Conservation (phyloP, 2,113 vertebrate genomes). For the Myiopsitta monachus region DNA sequence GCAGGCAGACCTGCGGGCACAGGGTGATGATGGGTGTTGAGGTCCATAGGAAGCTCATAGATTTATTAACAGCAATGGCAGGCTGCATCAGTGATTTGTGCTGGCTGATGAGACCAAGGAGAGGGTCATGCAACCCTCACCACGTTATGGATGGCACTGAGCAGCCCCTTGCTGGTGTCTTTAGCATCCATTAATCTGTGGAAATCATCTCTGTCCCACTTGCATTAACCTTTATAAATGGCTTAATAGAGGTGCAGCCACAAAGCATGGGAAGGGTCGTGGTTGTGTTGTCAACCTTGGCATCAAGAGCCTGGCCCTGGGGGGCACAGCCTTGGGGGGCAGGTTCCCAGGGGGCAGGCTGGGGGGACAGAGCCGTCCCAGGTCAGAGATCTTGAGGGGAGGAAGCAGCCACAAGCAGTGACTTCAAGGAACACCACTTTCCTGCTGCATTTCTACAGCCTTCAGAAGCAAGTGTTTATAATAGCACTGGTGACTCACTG, state of each 20-base stretch:
- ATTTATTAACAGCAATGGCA: background rate
- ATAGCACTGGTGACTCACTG: conserved; percentile 32
- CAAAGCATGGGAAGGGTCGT: background rate
- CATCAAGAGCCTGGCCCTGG: background rate
- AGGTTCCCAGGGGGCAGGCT: accelerated
- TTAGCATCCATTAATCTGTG: background rate
- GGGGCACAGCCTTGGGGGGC: background rate
- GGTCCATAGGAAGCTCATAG: background rate
- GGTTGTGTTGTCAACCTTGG: background rate
- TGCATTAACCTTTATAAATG: conserved; percentile 15
- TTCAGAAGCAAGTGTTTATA: background rate
- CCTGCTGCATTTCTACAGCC: background rate
- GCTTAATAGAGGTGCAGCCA: background rate
- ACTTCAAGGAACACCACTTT: background rate
- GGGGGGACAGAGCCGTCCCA: accelerated
- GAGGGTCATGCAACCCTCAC: background rate
- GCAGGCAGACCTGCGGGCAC: background rate
- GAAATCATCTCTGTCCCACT: background rate
- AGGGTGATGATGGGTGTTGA: background rate
- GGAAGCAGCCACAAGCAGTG: background rate
- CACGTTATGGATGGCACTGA: accelerated
- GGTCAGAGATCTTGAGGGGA: background rate
- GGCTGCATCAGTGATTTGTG: background rate
- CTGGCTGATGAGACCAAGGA: background rate
- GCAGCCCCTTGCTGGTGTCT: background rate